A percentile compares a stretch with the other conserved stretches of the same genome.
Conservation (phyloP, 1,140 invertebrate species). For the Temnothorax nylanderi region DNA sequence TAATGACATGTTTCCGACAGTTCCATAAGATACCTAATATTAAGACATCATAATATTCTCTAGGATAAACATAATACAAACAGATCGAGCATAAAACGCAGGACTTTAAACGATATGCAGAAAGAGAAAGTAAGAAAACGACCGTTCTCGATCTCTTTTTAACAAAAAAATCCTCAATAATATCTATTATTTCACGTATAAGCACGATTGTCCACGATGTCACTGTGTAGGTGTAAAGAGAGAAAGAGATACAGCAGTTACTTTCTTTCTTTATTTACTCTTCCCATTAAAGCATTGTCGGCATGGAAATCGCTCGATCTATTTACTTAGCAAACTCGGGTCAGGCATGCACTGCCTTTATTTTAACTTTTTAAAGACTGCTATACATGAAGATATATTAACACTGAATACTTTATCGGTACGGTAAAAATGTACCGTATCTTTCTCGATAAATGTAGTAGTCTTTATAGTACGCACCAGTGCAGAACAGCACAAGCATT, state of each 20-base stretch:
- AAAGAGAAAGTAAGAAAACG: not conserved
- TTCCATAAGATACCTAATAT: not conserved
- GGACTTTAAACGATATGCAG: not conserved
- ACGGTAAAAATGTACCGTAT: not conserved
- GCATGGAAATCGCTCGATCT: not conserved
- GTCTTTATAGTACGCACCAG: not conserved
- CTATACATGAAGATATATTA: not conserved
- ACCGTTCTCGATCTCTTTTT: not conserved
- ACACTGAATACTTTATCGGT: not conserved
- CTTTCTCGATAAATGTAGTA: not conserved
- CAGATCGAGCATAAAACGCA: not conserved
- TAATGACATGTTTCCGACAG: not conserved
- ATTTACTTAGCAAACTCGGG: not conserved
- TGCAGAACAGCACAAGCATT: not conserved
- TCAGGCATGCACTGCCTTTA: not conserved
- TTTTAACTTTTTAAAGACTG: not conserved
- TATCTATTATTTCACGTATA: not conserved
- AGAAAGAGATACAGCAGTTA: not conserved
- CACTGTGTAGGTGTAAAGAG: not conserved
- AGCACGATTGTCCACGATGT: not conserved
- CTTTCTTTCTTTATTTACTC: not conserved
- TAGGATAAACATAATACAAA: not conserved
- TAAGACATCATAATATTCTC: not conserved
- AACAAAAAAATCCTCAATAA: not conserved
- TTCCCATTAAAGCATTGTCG: not conserved